phyloP scores from a whole-genome alignment of 2,888 invertebrate species.

The Stramonita haemastoma region DNA sequence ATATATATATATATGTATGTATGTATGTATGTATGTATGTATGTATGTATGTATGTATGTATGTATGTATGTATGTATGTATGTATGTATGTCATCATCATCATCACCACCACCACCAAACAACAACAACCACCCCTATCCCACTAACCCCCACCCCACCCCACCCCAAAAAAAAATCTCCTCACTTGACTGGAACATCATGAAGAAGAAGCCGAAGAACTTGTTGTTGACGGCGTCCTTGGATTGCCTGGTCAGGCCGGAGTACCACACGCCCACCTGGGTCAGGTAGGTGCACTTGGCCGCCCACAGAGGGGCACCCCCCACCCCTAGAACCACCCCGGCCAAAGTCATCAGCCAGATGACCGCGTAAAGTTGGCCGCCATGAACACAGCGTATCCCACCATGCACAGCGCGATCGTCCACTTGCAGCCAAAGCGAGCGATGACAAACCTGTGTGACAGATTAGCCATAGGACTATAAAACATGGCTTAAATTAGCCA shows the following conservation, averaged over 20 bases:
- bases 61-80: too few relatives aligned
- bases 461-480: too few relatives aligned
- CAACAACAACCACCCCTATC: neutral
- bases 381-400: slow-evolving; percentile 96
- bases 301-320: slow-evolving; percentile 98
- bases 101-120: neutral
- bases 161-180: slow-evolving; percentile 73
- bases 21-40: too few relatives aligned
- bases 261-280: slow-evolving; percentile 86
- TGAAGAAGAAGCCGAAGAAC: slow-evolving; percentile 99
- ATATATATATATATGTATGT: too few relatives aligned
- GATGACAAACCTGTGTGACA: slow-evolving; percentile 57
- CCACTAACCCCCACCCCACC: neutral
- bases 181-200: slow-evolving; percentile 98
- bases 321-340: slow-evolving; percentile 94
- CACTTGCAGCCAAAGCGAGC: slow-evolving; percentile 91
- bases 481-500: too few relatives aligned
- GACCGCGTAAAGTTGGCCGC: slow-evolving; percentile 94
- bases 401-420: slow-evolving; percentile 94
- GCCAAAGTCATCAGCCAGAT: slow-evolving; percentile 80
- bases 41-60: too few relatives aligned
- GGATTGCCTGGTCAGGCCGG: slow-evolving; percentile 86
- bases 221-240: slow-evolving; percentile 95
- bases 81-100: neutral
- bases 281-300: slow-evolving; percentile 98